Evolutionary conservation across 2,113 vertebrate genomes (phyloP), one percentile per base, ranked within the genome.

Genomic region (Caranx ignobilis): DNA sequence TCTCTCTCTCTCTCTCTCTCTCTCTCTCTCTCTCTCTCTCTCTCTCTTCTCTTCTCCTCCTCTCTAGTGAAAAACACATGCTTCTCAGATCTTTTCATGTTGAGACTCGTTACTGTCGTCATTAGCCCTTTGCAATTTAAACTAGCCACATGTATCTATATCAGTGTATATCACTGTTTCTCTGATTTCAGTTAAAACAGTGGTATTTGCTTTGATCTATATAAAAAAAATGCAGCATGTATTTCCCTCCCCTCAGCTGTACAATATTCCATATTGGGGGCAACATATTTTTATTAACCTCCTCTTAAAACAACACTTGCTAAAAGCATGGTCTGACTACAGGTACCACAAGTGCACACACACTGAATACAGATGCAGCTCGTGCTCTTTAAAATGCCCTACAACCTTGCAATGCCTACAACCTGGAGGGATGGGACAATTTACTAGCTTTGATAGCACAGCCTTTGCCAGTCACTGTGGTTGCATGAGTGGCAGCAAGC

Each of bases 291-390:
- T 54, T 66, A 61, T 66, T 32, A 37, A 47, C 45, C 66, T 89
- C 43, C 57, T 26, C 57, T 26, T 59, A 57, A 77, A 70, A 61
- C 77, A 88, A 83, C 82, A 82, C 75, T 68, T 76, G 71, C 64
- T 70, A 31, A 41, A 64, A 66, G 83, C 39, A 82, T 35, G 71
- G 56, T 84, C 63, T 65, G 32, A 66, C 75, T 34, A 60, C 70
- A 76, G 66, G 55, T 54, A 66, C 77, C 80, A 65, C 74, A 85
- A 55, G 19, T 0, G 52, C 50, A 74, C 15, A 16, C 57, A 67
- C 59, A 15, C 56, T 83, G 87, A 91, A 87, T 87, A 83, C 82
- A 87, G 48, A 89, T 83, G 68, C 41, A 12, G 32, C 15, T 37
- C 2, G 35, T 12, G n/a, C 60, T 81, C 48, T 82, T 82, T 75